Conservation (phyloP, 2,797 vertebrate genomes). For the Graptemys geographica region DNA sequence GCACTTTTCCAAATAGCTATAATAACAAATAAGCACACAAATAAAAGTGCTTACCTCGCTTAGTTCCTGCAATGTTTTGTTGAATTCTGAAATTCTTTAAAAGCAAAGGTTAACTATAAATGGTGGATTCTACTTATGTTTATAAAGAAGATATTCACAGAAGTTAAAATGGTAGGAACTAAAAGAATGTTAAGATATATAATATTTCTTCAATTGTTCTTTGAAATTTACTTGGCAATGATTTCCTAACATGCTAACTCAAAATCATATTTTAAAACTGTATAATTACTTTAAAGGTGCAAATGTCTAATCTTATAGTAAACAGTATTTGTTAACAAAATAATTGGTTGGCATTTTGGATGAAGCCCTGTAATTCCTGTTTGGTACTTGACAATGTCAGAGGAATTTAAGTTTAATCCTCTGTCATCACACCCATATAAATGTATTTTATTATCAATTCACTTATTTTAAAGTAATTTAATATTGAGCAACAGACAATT, state of each 20-base stretch:
- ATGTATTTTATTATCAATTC: background rate
- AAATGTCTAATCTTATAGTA: background rate
- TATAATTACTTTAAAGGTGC: background rate
- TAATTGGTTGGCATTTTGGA: background rate
- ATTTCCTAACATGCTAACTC: background rate
- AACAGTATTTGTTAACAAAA: background rate
- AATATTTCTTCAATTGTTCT: background rate
- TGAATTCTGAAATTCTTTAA: conserved; percentile 81
- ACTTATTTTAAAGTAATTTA: background rate
- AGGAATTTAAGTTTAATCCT: background rate
- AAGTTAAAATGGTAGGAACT: background rate
- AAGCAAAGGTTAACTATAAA: conserved; percentile 54
- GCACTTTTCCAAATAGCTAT: conserved; percentile 1
- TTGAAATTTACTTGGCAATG: background rate
- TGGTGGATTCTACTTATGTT: background rate
- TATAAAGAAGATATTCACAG: conserved; percentile 1
- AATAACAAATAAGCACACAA: conserved; percentile 18
- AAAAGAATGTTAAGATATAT: background rate
- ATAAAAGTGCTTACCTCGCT: conserved; percentile 77
- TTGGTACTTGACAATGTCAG: background rate
- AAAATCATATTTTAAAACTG: background rate
- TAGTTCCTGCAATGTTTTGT: conserved; percentile 77
- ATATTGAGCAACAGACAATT: background rate
- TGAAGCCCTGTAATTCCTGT: background rate
- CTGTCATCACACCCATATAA: background rate